Conservation (phyloP, 2,797 vertebrate species). For the Chiloscyllium punctatum region DNA sequence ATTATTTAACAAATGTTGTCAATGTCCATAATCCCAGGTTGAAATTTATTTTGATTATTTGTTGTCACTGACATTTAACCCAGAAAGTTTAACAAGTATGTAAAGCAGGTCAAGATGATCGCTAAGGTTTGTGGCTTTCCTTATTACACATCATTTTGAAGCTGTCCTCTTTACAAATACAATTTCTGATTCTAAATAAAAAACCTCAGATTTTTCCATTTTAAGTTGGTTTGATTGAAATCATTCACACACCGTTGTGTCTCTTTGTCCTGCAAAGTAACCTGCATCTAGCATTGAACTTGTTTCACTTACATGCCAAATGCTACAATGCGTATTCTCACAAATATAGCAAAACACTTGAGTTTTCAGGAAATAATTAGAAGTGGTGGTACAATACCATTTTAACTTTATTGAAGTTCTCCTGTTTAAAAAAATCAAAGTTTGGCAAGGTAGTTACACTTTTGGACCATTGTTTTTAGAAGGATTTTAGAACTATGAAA, state of each 20-base stretch:
- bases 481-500: neutral
- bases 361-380: neutral
- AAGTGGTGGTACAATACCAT: neutral
- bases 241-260: neutral
- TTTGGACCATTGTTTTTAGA: neutral
- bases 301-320: neutral
- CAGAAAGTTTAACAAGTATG: no score
- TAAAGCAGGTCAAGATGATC: no score
- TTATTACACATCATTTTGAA: no score
- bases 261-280: neutral
- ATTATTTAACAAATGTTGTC: no score
- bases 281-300: neutral
- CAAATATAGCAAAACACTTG: neutral
- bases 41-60: no score
- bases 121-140: no score
- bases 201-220: no score
- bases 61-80: no score
- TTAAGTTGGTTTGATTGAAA: no score
- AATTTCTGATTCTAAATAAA: no score
- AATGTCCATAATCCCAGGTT: no score
- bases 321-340: neutral
- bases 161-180: no score
- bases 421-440: neutral
- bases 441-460: neutral
- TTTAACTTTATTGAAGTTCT: neutral